A percentile compares a stretch with the other conserved stretches of the same genome.
Evolutionary conservation across 2,113 vertebrate genomes (phyloP).

Genomic region (Struthidea cinerea): DNA sequence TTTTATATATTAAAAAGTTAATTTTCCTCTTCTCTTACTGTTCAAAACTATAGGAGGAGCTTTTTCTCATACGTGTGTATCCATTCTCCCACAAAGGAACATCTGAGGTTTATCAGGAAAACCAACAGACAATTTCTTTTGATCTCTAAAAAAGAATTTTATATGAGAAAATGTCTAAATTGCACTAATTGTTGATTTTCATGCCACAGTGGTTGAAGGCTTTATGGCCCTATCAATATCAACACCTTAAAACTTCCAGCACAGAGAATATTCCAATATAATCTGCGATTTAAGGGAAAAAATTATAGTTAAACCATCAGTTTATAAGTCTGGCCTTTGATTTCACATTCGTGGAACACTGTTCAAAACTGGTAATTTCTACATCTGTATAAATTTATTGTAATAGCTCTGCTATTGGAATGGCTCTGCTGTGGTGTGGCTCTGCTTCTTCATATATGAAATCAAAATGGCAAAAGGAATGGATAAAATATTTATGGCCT

Average conservation of each 20-base stretch:
- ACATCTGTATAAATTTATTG: background rate
- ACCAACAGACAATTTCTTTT: background rate
- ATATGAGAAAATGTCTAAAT: background rate
- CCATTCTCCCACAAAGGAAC: background rate
- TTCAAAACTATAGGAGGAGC: background rate
- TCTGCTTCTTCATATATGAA: background rate
- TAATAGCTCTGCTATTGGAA: no score
- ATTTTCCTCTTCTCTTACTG: background rate
- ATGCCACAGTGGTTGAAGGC: background rate
- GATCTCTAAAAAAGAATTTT: background rate
- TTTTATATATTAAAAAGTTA: background rate
- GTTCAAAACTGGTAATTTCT: background rate
- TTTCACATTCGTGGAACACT: background rate
- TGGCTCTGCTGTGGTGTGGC: no score
- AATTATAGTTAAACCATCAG: accelerated
- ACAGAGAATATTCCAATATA: background rate
- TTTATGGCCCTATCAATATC: background rate
- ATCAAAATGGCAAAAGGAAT: background rate
- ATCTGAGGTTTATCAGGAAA: background rate
- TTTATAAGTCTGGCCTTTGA: background rate
- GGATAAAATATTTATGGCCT: background rate
- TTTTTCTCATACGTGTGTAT: background rate
- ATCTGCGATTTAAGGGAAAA: background rate
- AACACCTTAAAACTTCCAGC: background rate
- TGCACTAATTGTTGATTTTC: background rate